Evolutionary conservation across 2,797 vertebrate genomes (phyloP).

Genomic region (Urophycis tenuis): DNA sequence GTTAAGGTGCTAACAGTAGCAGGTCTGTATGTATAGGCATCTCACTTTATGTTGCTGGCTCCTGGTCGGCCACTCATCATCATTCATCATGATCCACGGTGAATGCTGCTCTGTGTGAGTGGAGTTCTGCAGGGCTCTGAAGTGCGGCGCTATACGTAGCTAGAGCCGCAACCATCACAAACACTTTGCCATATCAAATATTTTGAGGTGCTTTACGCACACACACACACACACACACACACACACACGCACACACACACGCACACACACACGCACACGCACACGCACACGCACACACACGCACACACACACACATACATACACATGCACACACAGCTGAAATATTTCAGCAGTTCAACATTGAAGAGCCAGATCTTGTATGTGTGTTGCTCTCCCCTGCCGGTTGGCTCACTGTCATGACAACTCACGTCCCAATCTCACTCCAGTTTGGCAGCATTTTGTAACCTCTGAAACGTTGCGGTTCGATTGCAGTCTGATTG

Average conservation of each 20-base stretch:
- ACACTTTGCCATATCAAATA: not conserved
- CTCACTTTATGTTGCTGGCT: not conserved
- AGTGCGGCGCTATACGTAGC: not conserved
- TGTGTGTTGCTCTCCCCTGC: not conserved
- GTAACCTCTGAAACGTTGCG: not conserved
- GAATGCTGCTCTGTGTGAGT: not conserved
- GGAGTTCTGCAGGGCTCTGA: not conserved
- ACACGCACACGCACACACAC: too few species aligned
- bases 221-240: too few species aligned
- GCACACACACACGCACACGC: too few species aligned
- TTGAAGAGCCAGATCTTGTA: too few species aligned
- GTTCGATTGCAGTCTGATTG: not conserved
- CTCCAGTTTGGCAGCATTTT: too few species aligned
- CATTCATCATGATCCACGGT: too few species aligned
- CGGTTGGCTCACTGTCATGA: not conserved
- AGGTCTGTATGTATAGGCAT: not conserved
- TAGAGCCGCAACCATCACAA: not conserved
- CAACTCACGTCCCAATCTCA: constrained; percentile 23
- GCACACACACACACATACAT: too few species aligned
- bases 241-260: too few species aligned
- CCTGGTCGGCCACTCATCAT: not conserved
- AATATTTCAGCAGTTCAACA: too few species aligned
- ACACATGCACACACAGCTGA: too few species aligned
- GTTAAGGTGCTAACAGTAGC: not conserved
- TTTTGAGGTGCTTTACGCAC: not conserved